phyloP scores from a whole-genome alignment of 1,140 invertebrate genomes.

The Pomacea maculata region DNA sequence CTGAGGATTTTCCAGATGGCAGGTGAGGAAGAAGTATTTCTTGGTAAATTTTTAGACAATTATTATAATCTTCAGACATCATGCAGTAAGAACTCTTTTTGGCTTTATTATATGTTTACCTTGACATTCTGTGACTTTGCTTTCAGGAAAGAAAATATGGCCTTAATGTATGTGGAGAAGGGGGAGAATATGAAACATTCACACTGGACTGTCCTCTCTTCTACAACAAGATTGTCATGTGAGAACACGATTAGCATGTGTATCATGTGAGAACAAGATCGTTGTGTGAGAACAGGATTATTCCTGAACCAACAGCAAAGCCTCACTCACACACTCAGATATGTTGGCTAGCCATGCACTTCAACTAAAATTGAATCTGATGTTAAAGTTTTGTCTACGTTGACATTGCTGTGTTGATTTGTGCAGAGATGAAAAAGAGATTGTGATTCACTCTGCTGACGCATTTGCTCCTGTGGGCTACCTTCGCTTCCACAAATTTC shows the following conservation, averaged over 20 bases:
- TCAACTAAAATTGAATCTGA: too few relatives aligned
- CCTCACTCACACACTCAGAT: too few relatives aligned
- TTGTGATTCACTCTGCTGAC: conserved; percentile 88
- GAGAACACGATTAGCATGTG: conserved; percentile 67
- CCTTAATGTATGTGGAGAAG: conserved; percentile 97
- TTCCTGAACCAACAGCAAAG: too few relatives aligned
- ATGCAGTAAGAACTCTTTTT: too few relatives aligned
- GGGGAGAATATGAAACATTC: conserved; percentile 98
- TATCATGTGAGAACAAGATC: too few relatives aligned
- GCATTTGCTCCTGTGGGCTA: conserved; percentile 93
- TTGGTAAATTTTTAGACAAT: too few relatives aligned
- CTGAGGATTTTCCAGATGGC: background rate
- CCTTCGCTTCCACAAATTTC: conserved; percentile 85
- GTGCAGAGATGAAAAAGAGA: conserved; percentile 86
- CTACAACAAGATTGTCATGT: conserved; percentile 86
- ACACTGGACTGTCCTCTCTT: conserved; percentile 97
- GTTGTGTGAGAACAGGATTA: too few relatives aligned
- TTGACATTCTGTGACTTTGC: conserved; percentile 26
- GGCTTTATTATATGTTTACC: too few relatives aligned
- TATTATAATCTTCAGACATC: too few relatives aligned
- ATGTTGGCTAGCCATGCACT: too few relatives aligned
- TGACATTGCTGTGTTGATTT: conserved; percentile 58
- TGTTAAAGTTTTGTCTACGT: background rate
- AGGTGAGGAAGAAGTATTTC: too few relatives aligned
- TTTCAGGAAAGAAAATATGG: conserved; percentile 90